Evolutionary conservation across 1,140 invertebrate genomes (phyloP).

Genomic region (Pentalonia nigronervosa): DNA sequence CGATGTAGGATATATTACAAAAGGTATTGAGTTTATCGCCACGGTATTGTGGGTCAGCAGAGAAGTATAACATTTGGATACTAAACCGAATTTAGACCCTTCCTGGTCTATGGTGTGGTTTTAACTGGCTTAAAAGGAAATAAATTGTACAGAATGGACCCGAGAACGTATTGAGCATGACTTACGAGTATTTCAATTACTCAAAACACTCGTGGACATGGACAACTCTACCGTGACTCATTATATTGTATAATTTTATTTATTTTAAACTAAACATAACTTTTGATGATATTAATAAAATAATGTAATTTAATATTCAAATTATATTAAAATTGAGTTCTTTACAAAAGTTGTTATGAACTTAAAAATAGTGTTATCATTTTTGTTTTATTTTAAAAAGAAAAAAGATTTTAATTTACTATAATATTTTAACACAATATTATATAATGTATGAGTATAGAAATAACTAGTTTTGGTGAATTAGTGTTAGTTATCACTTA

Average conservation of each 20-base stretch:
- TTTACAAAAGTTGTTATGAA: neutral
- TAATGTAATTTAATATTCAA: neutral
- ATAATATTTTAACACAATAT: neutral
- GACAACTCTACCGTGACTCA: neutral
- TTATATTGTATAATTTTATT: neutral
- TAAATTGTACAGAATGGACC: constrained; percentile 23
- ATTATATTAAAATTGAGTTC: neutral
- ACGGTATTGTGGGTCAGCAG: neutral
- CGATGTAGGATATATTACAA: neutral
- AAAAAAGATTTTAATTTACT: neutral
- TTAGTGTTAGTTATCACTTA: neutral
- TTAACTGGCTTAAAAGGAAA: constrained; percentile 40
- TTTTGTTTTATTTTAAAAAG: neutral
- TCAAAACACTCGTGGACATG: neutral
- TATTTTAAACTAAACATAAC: neutral
- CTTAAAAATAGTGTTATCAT: neutral
- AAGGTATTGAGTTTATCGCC: constrained; percentile 42
- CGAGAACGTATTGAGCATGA: neutral
- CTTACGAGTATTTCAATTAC: constrained; percentile 48
- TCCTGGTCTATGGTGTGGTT: neutral
- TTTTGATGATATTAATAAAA: neutral
- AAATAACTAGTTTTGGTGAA: neutral
- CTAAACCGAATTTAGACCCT: constrained; percentile 27
- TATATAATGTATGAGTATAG: neutral
- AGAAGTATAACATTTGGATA: constrained; percentile 31